Base-by-base conservation (phyloP, 2,888 invertebrate species). In the Didymodactylos carnosus region DNA sequence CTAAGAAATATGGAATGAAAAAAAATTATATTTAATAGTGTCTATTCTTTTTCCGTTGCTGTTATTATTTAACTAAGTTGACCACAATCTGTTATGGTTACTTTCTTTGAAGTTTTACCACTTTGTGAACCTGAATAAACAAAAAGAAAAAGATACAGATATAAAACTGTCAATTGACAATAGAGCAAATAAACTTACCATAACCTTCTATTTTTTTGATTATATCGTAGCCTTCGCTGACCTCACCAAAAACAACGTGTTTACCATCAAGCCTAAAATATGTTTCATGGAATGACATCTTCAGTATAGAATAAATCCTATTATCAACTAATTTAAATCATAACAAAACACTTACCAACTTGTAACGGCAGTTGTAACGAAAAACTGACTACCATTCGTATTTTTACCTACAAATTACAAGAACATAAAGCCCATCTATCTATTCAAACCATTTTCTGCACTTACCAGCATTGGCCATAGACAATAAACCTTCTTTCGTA, bases 391-490 rank as follows among this genome's bases (percentile, higher is more conserved):
- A 27, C 62, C 62, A 62, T 62, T 62, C 2, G 62, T 62, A 62
- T 62, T 35, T 10, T 16, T 7, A n/a, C n/a, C n/a, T n/a, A n/a
- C n/a, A n/a, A n/a, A n/a, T n/a, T n/a, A n/a, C n/a, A n/a, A n/a
- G n/a, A n/a, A n/a, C n/a, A n/a, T n/a, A n/a, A n/a, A n/a, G n/a
- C n/a, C n/a, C n/a, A n/a, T n/a, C n/a, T n/a, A n/a, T n/a, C n/a
- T n/a, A n/a, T n/a, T n/a, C n/a, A n/a, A n/a, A n/a, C n/a, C n/a
- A n/a, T n/a, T n/a, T n/a, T n/a, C n/a, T n/a, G n/a, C n/a, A n/a
- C n/a, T n/a, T n/a, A 25, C 75, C 75, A 70, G 72, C 49, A 71
- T 75, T 75, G 29, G 75, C 75, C 75, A 75, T 75, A 19, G 75
- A 75, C 27, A 75, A 70, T 51, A 75, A 23, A 70, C 72, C 72